Conservation (phyloP, 1,140 invertebrate species). For the Heliconius congener region DNA sequence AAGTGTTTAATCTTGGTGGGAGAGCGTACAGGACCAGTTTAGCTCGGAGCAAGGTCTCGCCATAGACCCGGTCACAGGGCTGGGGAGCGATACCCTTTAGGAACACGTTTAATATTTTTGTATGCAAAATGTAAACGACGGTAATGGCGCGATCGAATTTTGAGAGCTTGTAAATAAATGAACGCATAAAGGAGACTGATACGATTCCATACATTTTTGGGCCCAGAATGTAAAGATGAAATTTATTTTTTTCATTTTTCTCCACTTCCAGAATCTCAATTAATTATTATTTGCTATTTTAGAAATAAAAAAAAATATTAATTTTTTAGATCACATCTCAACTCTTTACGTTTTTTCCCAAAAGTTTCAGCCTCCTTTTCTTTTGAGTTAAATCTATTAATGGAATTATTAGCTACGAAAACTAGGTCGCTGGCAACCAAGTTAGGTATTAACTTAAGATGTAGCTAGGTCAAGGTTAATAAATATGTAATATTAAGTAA, state of each 20-base stretch:
- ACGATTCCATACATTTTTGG: too few relatives aligned
- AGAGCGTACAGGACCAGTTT: constrained; percentile 52
- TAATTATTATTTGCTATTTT: too few relatives aligned
- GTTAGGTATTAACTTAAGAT: not conserved
- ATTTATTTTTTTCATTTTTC: too few relatives aligned
- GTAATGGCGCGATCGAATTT: constrained; percentile 38
- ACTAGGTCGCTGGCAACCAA: not conserved
- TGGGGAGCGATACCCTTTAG: constrained; percentile 44
- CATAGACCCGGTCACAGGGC: constrained; percentile 55
- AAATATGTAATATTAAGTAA: not conserved
- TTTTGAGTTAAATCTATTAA: constrained; percentile 20
- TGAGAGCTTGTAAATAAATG: constrained; percentile 26
- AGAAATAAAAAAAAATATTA: too few relatives aligned
- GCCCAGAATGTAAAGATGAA: too few relatives aligned
- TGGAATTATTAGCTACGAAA: constrained; percentile 10
- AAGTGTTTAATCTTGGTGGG: constrained; percentile 6
- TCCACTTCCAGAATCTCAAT: too few relatives aligned
- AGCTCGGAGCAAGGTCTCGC: constrained; percentile 64
- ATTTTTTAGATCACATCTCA: too few relatives aligned
- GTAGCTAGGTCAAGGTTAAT: constrained; percentile 18
- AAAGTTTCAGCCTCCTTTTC: not conserved
- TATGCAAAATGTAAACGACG: constrained; percentile 43
- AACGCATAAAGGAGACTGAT: not conserved
- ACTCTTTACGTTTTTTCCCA: too few relatives aligned
- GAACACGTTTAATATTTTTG: constrained; percentile 49